A percentile compares a stretch with the other conserved stretches of the same genome.
Evolutionary conservation across 2,888 invertebrate genomes (phyloP).

Genomic region (Notodonta dromedarius): DNA sequence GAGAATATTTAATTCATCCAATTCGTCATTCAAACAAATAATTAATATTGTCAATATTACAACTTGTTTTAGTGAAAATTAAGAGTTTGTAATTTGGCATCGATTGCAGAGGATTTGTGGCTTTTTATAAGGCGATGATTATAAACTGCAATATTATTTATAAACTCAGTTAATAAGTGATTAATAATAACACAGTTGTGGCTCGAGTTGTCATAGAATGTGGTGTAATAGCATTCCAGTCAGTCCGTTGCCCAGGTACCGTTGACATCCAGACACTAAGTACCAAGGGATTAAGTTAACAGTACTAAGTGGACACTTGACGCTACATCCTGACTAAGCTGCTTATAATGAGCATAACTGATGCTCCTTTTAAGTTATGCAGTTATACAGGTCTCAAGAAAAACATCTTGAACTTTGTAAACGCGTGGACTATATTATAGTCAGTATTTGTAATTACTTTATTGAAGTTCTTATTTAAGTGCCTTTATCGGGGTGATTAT

Average conservation of each 20-base stretch:
- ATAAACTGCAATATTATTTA: not conserved
- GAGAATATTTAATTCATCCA: not conserved
- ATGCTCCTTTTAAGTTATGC: not conserved
- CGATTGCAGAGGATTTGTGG: too few species aligned
- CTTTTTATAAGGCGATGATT: too few species aligned
- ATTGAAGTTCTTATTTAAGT: too few species aligned
- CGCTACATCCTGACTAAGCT: not conserved
- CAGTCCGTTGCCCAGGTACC: slow-evolving; percentile 31
- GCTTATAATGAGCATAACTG: slow-evolving; percentile 1
- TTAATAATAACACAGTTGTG: not conserved
- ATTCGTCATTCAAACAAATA: too few species aligned
- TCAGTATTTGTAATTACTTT: too few species aligned
- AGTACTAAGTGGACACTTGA: slow-evolving; percentile 13
- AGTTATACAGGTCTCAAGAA: not conserved
- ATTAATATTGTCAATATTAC: too few species aligned
- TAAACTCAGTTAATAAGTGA: not conserved
- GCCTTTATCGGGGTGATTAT: too few species aligned
- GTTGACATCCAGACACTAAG: slow-evolving; percentile 20
- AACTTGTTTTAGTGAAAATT: too few species aligned
- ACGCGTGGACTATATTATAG: too few species aligned
- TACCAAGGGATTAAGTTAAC: slow-evolving; percentile 35
- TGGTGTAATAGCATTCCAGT: not conserved
- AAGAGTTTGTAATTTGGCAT: too few species aligned
- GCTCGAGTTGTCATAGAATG: not conserved
- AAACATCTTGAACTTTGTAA: too few species aligned